These are phyloP conservation scores for Drosophila ogumai DNA, from an alignment of 1,140 invertebrate species.

Conservation along the genomic window DNA sequence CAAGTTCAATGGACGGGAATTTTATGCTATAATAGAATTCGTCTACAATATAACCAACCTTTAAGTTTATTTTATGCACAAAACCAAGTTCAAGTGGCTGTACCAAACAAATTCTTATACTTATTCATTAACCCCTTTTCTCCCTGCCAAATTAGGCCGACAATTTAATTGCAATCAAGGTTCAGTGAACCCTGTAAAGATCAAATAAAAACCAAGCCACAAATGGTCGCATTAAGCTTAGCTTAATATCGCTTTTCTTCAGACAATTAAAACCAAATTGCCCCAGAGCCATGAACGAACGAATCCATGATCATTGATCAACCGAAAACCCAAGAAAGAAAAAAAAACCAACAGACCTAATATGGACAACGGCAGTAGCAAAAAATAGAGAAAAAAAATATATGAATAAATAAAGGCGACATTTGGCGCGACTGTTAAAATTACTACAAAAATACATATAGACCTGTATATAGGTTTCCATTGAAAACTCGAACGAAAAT, in stretches of 20 bases:
- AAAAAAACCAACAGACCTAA: constrained; percentile 24
- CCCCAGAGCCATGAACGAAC: constrained; percentile 32
- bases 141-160: constrained; percentile 5
- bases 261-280: constrained; percentile 37
- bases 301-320: constrained; percentile 48
- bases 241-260: constrained; percentile 53
- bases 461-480: constrained; percentile 36
- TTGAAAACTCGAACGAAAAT: constrained; percentile 42
- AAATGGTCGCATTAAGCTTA: constrained; percentile 35
- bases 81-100: neutral
- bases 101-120: neutral
- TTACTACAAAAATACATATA: constrained; percentile 16
- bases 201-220: constrained; percentile 22
- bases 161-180: constrained; percentile 25
- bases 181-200: constrained; percentile 47
- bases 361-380: constrained; percentile 33
- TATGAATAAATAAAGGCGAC: constrained; percentile 50
- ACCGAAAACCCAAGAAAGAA: constrained; percentile 11
- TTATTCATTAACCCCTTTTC: neutral
- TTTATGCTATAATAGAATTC: neutral
- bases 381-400: constrained; percentile 12
- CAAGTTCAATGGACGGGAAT: neutral
- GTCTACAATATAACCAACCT: neutral
- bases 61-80: neutral
- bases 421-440: constrained; percentile 45